Percentiles rank a stretch among this genome's conserved stretches.
These are phyloP conservation scores for Leuciscus idus DNA, from an alignment of 2,113 vertebrate genomes.

Conservation along the genomic window DNA sequence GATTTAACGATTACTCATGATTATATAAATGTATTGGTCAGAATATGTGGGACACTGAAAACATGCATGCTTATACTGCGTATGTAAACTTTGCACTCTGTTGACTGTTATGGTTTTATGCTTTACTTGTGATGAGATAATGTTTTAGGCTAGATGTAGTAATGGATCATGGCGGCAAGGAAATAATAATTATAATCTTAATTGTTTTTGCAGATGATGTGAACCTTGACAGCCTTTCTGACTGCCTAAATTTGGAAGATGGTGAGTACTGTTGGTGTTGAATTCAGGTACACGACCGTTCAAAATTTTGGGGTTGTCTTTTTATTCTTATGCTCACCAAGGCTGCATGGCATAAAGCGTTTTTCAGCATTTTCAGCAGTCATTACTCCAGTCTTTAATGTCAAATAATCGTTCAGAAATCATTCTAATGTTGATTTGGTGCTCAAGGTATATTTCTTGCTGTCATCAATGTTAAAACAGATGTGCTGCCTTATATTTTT, in stretches of 20 bases:
- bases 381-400: no score
- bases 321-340: no score
- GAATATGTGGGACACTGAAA: not conserved
- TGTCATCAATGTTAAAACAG: no score
- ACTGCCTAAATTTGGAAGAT: constrained; percentile 89
- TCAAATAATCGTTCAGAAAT: no score
- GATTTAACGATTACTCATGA: not conserved
- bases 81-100: not conserved
- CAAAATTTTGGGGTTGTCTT: constrained; percentile 1
- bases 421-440: no score
- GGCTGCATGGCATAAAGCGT: no score
- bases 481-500: no score
- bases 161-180: not conserved
- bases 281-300: constrained; percentile 15
- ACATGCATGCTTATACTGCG: not conserved
- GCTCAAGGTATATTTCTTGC: no score
- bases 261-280: constrained; percentile 72
- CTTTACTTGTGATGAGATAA: not conserved
- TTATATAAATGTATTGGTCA: not conserved
- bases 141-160: not conserved
- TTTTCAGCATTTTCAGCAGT: no score
- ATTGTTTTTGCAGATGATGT: constrained; percentile 83
- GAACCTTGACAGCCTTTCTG: constrained; percentile 91
- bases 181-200: constrained; percentile 28
- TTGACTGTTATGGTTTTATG: not conserved